phyloP scores from a whole-genome alignment of 2,888 invertebrate species.

The Meta bourneti region DNA sequence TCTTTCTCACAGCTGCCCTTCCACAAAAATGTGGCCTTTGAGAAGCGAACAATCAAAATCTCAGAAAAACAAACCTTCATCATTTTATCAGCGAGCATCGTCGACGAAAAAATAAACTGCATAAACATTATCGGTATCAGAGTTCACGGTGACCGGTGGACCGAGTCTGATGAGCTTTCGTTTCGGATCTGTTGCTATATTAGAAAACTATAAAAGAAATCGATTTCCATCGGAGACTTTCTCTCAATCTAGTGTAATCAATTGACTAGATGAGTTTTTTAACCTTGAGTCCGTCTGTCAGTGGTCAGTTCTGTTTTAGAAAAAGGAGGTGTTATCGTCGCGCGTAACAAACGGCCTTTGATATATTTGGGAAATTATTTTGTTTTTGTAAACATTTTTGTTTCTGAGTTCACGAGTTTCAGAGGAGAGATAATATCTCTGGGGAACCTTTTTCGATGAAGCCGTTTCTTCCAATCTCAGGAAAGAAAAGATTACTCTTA shows the following conservation, averaged over 20 bases:
- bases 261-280: neutral
- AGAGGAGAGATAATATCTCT: neutral
- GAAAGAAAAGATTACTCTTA: neutral
- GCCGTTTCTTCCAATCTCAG: neutral
- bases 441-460: neutral
- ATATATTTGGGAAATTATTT: too few species aligned
- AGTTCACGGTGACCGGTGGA: neutral
- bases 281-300: neutral
- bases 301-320: neutral
- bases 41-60: neutral
- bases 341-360: neutral
- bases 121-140: neutral
- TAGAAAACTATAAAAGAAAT: neutral
- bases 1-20: neutral
- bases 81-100: neutral
- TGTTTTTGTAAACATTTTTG: neutral
- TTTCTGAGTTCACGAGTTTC: neutral
- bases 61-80: neutral
- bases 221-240: neutral
- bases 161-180: neutral
- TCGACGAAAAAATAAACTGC: neutral
- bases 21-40: slow-evolving; percentile 14
- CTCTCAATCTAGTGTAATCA: neutral
- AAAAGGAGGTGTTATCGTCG: neutral
- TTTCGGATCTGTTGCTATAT: neutral